Conservation (phyloP, 2,113 vertebrate genomes). For the Gopherus evgoodei region DNA sequence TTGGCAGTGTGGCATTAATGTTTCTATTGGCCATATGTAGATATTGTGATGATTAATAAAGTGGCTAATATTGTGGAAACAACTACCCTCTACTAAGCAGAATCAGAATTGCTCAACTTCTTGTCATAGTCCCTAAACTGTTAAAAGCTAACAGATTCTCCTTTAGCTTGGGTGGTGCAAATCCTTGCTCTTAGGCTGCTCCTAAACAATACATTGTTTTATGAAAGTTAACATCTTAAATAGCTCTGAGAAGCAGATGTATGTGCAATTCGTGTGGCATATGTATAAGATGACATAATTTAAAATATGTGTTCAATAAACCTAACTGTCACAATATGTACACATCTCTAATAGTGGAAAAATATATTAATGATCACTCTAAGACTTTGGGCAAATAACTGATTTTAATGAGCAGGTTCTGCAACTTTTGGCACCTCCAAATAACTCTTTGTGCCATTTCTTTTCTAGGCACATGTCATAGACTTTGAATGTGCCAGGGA, state of each 20-base stretch:
- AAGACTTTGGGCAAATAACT: rapidly evolving
- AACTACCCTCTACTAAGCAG: rapidly evolving
- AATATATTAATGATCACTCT: background rate
- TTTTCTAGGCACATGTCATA: background rate
- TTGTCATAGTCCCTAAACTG: background rate
- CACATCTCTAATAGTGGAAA: background rate
- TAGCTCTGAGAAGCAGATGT: background rate
- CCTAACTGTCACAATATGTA: background rate
- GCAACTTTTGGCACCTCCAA: background rate
- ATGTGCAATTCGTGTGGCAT: rapidly evolving
- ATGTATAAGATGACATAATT: background rate
- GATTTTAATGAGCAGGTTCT: background rate
- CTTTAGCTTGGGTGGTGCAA: background rate
- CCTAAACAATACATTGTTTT: background rate
- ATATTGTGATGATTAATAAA: background rate
- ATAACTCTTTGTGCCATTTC: background rate
- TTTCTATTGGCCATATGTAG: background rate
- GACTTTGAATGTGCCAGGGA: background rate
- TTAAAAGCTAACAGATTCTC: background rate
- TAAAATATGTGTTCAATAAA: background rate
- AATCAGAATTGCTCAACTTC: background rate
- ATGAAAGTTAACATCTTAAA: background rate
- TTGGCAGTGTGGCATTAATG: background rate
- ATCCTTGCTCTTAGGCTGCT: background rate
- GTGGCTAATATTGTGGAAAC: background rate